Conservation (phyloP, 2,888 invertebrate genomes). For the Julus scanicus region DNA sequence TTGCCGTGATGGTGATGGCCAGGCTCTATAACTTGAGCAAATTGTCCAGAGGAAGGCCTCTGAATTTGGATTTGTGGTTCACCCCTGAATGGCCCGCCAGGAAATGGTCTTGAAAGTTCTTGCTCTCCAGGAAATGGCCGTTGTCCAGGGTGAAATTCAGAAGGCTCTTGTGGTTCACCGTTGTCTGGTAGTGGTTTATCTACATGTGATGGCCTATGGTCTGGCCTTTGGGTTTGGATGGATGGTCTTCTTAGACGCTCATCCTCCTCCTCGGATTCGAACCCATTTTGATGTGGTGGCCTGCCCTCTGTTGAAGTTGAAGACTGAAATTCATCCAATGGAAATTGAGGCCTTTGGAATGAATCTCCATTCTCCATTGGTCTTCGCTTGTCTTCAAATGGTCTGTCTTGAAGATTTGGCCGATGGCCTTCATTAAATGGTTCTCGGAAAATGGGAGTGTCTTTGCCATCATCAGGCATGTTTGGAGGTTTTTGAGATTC, state of each 20-base stretch:
- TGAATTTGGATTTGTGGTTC: not conserved
- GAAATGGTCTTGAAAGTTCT: not conserved
- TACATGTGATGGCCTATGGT: not conserved
- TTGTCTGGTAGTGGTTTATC: not conserved
- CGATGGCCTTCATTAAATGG: not conserved
- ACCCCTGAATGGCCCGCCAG: not conserved
- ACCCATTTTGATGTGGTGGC: not conserved
- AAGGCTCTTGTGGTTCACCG: not conserved
- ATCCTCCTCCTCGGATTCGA: not conserved
- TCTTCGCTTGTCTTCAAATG: not conserved
- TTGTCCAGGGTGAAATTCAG: not conserved
- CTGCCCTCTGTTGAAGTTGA: not conserved
- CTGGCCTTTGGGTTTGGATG: not conserved
- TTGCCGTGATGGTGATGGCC: not conserved
- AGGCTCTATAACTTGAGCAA: not conserved
- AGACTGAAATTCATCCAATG: not conserved
- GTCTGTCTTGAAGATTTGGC: not conserved
- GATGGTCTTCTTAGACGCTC: not conserved
- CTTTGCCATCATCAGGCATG: not conserved
- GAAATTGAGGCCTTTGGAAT: not conserved
- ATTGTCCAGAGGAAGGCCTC: not conserved
- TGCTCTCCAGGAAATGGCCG: not conserved
- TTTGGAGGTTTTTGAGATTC: not conserved
- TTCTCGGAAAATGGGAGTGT: not conserved
- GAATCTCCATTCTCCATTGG: not conserved